These are phyloP conservation scores for Ophioninae sp. DNA, from an alignment of 2,888 invertebrate species.

Conservation along the genomic window DNA sequence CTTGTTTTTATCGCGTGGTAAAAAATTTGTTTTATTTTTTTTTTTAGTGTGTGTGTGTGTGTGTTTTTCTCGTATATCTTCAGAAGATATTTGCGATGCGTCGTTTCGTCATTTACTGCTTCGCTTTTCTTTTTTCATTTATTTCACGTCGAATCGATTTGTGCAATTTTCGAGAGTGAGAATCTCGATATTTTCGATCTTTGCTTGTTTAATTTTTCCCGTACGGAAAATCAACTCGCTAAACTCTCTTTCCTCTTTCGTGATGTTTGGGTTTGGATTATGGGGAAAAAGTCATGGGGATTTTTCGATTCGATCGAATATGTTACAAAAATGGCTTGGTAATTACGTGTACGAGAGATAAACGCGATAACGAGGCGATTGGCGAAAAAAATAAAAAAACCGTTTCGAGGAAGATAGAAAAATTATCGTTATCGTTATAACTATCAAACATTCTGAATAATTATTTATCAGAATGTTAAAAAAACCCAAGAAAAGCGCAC, in stretches of 20 bases:
- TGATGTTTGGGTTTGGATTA: background rate
- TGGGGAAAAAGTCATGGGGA: background rate
- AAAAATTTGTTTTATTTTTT: constrained; percentile 74
- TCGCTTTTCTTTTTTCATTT: constrained; percentile 9
- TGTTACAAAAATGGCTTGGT: background rate
- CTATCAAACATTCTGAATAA: no score
- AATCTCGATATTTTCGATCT: constrained; percentile 21
- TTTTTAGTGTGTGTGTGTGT: no score
- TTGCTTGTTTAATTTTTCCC: constrained; percentile 11
- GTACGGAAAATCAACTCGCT: constrained; percentile 18
- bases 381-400: no score
- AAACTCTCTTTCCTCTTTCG: constrained; percentile 45
- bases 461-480: no score
- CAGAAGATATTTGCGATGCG: constrained; percentile 74
- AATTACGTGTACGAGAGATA: background rate
- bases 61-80: constrained; percentile 60
- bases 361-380: constrained; percentile 30
- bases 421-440: no score
- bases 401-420: constrained; percentile 35
- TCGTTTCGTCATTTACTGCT: constrained; percentile 55
- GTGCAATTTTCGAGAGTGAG: constrained; percentile 47
- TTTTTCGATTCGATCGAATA: background rate
- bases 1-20: constrained; percentile 68
- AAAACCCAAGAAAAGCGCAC: no score
- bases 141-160: constrained; percentile 32